Evolutionary conservation across 1,140 invertebrate genomes (phyloP).

Genomic region (Eumaeus atala): DNA sequence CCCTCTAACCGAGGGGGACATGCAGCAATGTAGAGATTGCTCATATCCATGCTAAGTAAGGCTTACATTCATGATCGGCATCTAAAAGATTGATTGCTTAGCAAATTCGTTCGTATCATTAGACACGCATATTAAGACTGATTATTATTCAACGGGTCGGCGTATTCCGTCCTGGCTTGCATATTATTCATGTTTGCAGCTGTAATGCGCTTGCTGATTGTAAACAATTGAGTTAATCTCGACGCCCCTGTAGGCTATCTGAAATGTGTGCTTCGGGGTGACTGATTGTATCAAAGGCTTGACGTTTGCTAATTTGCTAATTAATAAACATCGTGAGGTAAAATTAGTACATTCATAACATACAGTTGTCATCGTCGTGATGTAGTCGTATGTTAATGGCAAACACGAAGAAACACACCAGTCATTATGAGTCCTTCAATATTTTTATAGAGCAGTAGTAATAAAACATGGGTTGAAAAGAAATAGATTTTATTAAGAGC

Average conservation of each 20-base stretch:
- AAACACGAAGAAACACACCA: too few relatives aligned
- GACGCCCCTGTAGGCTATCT: conserved; percentile 7
- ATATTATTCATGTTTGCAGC: conserved; percentile 18
- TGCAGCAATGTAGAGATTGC: too few relatives aligned
- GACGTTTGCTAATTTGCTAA: neutral
- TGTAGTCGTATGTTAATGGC: too few relatives aligned
- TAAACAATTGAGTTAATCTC: conserved; percentile 19
- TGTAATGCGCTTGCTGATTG: conserved; percentile 20
- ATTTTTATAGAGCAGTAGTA: too few relatives aligned
- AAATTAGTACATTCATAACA: too few relatives aligned
- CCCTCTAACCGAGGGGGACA: too few relatives aligned
- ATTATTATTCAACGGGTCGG: conserved; percentile 18
- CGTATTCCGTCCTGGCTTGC: neutral
- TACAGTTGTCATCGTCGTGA: too few relatives aligned
- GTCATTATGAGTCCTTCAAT: too few relatives aligned
- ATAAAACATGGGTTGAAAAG: too few relatives aligned
- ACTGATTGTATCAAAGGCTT: conserved; percentile 13
- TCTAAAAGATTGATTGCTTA: conserved; percentile 2
- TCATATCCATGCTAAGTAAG: too few relatives aligned
- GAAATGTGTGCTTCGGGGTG: conserved; percentile 12
- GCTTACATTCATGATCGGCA: neutral
- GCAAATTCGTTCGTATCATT: neutral
- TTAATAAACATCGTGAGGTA: too few relatives aligned
- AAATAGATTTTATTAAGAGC: too few relatives aligned
- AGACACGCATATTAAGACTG: neutral